These are phyloP conservation scores for Rhimphoctona megacephalus DNA, from an alignment of 2,888 invertebrate genomes.

Conservation along the genomic window DNA sequence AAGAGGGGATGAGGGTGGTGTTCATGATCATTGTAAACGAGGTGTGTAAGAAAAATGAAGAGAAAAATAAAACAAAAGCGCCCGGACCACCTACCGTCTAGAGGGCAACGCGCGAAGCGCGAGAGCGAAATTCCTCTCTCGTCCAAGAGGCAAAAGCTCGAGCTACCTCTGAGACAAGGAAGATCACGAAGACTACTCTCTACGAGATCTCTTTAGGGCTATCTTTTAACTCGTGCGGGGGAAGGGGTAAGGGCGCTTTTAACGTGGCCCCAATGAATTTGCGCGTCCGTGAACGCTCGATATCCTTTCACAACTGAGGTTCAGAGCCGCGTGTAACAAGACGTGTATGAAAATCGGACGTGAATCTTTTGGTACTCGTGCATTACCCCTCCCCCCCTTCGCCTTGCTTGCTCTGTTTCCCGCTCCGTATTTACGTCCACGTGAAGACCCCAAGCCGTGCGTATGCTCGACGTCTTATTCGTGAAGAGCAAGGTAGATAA, in stretches of 20 bases:
- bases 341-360: slow-evolving; percentile 72
- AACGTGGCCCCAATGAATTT: slow-evolving; percentile 64
- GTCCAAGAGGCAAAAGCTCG: slow-evolving; percentile 58
- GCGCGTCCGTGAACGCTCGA: slow-evolving; percentile 79
- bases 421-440: slow-evolving; percentile 32
- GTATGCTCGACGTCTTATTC: slow-evolving; percentile 47
- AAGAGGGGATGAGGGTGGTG: neutral
- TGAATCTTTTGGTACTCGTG: slow-evolving; percentile 65
- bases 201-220: slow-evolving; percentile 29
- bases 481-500: slow-evolving; percentile 57
- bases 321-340: slow-evolving; percentile 72
- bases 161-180: slow-evolving; percentile 52
- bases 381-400: slow-evolving; percentile 65
- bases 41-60: neutral
- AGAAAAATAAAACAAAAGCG: neutral
- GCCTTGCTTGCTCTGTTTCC: neutral
- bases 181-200: slow-evolving; percentile 22
- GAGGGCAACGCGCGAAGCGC: slow-evolving; percentile 48
- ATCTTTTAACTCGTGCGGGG: slow-evolving; percentile 43
- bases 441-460: slow-evolving; percentile 54
- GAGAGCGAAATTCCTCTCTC: slow-evolving; percentile 48
- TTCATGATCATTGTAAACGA: neutral
- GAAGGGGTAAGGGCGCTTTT: slow-evolving; percentile 27
- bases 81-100: slow-evolving; percentile 48
- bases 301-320: slow-evolving; percentile 79